Percentiles rank a stretch among this genome's conserved stretches.
Evolutionary conservation across 2,797 vertebrate species (phyloP).

Genomic region (Buceros bicornis): DNA sequence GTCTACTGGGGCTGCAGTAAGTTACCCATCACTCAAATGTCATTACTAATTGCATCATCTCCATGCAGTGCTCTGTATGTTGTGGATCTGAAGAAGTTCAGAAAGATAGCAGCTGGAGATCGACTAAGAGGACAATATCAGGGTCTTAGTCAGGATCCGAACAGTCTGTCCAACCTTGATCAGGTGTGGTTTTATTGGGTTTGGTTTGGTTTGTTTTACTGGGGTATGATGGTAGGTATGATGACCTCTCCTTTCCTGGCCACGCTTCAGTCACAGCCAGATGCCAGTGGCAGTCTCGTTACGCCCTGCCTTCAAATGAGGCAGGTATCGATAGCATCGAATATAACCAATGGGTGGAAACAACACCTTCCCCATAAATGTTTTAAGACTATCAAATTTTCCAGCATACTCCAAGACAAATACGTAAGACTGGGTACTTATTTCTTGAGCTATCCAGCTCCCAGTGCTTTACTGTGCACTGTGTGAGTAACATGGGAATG

Average conservation of each 20-base stretch:
- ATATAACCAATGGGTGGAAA: background rate
- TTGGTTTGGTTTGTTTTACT: background rate
- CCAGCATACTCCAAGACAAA: background rate
- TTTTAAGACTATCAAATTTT: background rate
- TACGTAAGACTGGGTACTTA: background rate
- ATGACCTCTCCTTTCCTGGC: background rate
- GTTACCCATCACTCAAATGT: background rate
- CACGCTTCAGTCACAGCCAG: background rate
- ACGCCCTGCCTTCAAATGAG: background rate
- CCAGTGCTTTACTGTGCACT: background rate
- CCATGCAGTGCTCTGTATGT: constrained; percentile 91
- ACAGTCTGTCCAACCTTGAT: constrained; percentile 97
- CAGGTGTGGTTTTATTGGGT: constrained; percentile 83
- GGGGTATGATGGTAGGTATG: background rate
- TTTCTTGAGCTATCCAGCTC: background rate
- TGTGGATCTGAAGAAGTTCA: constrained; percentile 97
- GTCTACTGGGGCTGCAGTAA: background rate
- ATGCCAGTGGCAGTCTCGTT: background rate
- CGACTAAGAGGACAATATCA: constrained; percentile 96
- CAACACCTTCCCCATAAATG: background rate
- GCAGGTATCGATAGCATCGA: background rate
- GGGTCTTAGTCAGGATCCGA: constrained; percentile 97
- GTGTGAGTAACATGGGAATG: background rate
- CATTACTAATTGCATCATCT: constrained; percentile 51
- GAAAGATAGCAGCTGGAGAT: constrained; percentile 97